Evolutionary conservation across 2,797 vertebrate genomes (phyloP), one percentile per base, ranked within the genome.

Genomic region (Buphagus erythrorhynchus): DNA sequence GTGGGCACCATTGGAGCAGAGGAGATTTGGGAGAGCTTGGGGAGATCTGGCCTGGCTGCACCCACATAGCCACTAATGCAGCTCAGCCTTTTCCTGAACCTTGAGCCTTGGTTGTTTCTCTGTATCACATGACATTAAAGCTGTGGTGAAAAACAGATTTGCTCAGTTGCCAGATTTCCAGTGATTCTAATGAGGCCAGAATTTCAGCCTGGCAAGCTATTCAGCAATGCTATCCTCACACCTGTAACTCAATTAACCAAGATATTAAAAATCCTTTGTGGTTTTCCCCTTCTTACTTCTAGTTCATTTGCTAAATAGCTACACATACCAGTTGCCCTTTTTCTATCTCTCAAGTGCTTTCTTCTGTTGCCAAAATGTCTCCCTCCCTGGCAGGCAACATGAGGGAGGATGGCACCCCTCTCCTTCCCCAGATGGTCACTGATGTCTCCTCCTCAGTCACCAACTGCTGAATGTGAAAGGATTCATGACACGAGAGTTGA

Each of bases 401-500:
- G 79, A 93, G 40, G 31, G 80, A 93, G 62, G 63, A 90, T 72
- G 45, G 57, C 76, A 83, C 51, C 45, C 42, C 69, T 82, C 68
- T 87, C 85, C 73, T 93, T 95, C 78, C 90, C 82, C 90, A 86
- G 87, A 88, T 91, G 96, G 96, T 92, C 93, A 89, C 71, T 94
- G 83, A 89, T 76, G 19, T 95, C 92, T 96, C 51, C 62, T 82
- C 75, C 73, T 95, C 82, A 89, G 54, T 66, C 93, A 93, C 95
- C 95, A 93, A 72, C 89, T 97, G 93, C 95, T 84, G 78, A 92
- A 97, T 28, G 87, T 86, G 94, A 96, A 94, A 93, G 95, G 87
- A 95, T 96, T 95, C 96, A 94, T 89, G 95, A 94, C 80, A 96
- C 13, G 63, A 88, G 78, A 89, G 81, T 85, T 96, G 95, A 95